These are phyloP conservation scores for Sphecodes monilicornis DNA, from an alignment of 2,888 invertebrate genomes.

Conservation along the genomic window DNA sequence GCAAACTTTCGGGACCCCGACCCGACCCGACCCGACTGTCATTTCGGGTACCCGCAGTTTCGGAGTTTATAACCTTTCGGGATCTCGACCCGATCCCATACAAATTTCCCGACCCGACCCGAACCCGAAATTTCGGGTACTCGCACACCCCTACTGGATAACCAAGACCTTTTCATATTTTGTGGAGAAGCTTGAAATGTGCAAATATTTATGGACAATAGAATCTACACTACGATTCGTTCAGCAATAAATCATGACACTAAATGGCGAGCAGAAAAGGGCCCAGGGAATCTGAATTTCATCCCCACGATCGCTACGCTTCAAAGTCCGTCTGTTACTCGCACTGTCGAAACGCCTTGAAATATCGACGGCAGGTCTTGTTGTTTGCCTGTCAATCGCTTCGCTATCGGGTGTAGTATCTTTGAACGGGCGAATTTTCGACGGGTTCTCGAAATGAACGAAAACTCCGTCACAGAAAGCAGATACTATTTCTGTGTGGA, in stretches of 20 bases:
- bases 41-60: no score
- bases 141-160: no score
- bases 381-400: slow-evolving; percentile 37
- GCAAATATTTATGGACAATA: slow-evolving; percentile 9
- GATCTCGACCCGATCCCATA: no score
- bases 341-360: slow-evolving; percentile 41
- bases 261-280: slow-evolving; percentile 19
- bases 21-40: no score
- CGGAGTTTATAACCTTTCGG: no score
- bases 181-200: not conserved
- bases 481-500: not conserved
- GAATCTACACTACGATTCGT: slow-evolving; percentile 1
- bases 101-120: no score
- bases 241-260: slow-evolving; percentile 28
- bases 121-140: no score
- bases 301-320: slow-evolving; percentile 25
- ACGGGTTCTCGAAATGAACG: not conserved
- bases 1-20: no score
- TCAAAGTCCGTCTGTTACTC: slow-evolving; percentile 30
- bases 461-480: not conserved
- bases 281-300: slow-evolving; percentile 35
- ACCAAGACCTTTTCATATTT: no score
- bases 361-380: slow-evolving; percentile 49
- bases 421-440: not conserved
- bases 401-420: not conserved